These are phyloP conservation scores for Camponotus floridanus DNA, from an alignment of 1,140 invertebrate genomes.

Conservation along the genomic window DNA sequence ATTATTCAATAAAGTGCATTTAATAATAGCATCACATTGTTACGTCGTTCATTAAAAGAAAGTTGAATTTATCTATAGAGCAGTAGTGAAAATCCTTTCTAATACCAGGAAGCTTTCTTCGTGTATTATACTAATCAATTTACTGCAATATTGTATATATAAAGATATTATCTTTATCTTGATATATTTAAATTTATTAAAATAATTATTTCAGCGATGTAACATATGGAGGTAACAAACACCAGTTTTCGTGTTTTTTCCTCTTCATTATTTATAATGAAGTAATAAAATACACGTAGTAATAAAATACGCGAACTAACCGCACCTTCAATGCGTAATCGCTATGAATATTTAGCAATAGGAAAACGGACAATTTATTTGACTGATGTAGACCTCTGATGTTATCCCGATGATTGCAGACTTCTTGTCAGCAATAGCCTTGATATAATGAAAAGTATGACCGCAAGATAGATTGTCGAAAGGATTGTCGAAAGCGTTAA, in stretches of 20 bases:
- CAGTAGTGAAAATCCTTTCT: slow-evolving; percentile 46
- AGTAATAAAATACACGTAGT: background rate
- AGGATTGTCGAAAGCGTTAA: slow-evolving; percentile 11
- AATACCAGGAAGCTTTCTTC: slow-evolving; percentile 52
- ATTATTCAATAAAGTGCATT: slow-evolving; percentile 19
- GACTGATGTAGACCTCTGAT: slow-evolving; percentile 17
- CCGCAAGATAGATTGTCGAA: background rate
- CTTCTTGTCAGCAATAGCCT: background rate
- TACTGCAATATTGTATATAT: background rate
- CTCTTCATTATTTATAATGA: background rate
- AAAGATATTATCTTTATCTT: slow-evolving; percentile 25
- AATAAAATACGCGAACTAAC: slow-evolving; percentile 4
- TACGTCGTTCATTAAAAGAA: slow-evolving; percentile 45
- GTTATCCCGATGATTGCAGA: slow-evolving; percentile 14
- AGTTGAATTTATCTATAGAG: slow-evolving; percentile 32
- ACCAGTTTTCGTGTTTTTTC: background rate
- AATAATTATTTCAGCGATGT: background rate
- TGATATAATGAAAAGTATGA: background rate
- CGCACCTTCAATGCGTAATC: slow-evolving; percentile 15
- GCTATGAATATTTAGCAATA: slow-evolving; percentile 26
- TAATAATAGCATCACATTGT: slow-evolving; percentile 3
- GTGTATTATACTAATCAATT: slow-evolving; percentile 57
- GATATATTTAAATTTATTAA: background rate
- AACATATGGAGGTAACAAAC: background rate
- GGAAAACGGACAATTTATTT: slow-evolving; percentile 28